Conservation (phyloP, 2,888 invertebrate species). For the Drosophila greeni region DNA sequence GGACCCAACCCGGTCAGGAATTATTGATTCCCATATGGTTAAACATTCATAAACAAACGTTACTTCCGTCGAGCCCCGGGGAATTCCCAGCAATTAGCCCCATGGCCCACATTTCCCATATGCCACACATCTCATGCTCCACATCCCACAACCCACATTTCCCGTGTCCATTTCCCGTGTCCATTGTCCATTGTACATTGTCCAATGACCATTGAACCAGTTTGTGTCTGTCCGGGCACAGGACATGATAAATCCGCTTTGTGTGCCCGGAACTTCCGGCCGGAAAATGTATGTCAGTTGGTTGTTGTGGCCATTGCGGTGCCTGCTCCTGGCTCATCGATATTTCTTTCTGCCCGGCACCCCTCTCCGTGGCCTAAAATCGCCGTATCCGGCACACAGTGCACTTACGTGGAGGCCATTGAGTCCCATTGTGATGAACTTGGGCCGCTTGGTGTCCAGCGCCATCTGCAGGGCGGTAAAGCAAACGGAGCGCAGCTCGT, state of each 20-base stretch:
- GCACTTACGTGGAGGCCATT: constrained; percentile 91
- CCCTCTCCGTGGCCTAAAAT: constrained; percentile 3
- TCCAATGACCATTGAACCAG: constrained; percentile 2
- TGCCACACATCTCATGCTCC: constrained; percentile 13
- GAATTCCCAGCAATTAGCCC: constrained; percentile 27
- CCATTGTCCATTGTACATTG: constrained; percentile 4
- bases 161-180: constrained; percentile 6
- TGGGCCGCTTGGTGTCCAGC: constrained; percentile 91
- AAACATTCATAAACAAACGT: constrained; percentile 27
- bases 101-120: constrained; percentile 20
- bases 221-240: constrained; percentile 3
- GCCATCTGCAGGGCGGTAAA: constrained; percentile 91
- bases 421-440: constrained; percentile 89
- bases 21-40: constrained; percentile 31
- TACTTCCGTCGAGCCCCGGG: constrained; percentile 20
- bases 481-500: constrained; percentile 91
- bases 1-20: constrained; percentile 11
- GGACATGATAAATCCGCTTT: constrained; percentile 44
- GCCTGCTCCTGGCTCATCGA: constrained; percentile 1
- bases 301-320: constrained; percentile 23
- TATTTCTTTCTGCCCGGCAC: not conserved
- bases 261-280: constrained; percentile 39
- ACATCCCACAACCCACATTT: constrained; percentile 4
- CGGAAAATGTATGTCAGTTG: constrained; percentile 32
- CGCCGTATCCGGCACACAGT: constrained; percentile 17